Evolutionary conservation across 1,140 invertebrate species (phyloP).

Genomic region (Drosophila insularis): DNA sequence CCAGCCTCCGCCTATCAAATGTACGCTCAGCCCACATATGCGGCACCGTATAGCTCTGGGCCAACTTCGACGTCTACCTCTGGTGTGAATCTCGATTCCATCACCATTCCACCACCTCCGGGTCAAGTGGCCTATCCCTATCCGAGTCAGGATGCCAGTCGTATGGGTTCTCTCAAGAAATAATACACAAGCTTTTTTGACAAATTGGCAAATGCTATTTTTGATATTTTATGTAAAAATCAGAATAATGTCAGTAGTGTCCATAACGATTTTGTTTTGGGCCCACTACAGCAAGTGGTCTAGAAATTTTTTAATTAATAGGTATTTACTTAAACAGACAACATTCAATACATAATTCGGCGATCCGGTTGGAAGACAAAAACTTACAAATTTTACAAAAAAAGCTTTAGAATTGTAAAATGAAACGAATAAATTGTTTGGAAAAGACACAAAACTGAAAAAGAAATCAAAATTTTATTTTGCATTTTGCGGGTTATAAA

Average conservation of each 20-base stretch:
- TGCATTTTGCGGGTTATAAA: too few relatives aligned
- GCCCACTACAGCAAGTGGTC: not conserved
- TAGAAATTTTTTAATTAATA: not conserved
- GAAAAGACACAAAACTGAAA: not conserved
- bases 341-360: not conserved
- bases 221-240: not conserved
- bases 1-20: conserved; percentile 84
- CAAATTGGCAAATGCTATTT: too few relatives aligned
- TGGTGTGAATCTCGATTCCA: conserved; percentile 73
- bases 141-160: conserved; percentile 96
- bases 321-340: not conserved
- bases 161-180: conserved; percentile 88
- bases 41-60: conserved; percentile 76
- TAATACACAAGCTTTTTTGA: conserved; percentile 14
- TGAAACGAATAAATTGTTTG: not conserved
- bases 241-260: not conserved
- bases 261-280: not conserved
- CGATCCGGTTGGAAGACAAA: not conserved
- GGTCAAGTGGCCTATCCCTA: conserved; percentile 94
- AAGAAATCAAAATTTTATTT: too few relatives aligned
- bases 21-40: conserved; percentile 85
- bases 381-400: conserved; percentile 3
- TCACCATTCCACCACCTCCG: conserved; percentile 84
- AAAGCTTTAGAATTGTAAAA: not conserved
- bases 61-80: conserved; percentile 37